phyloP scores from a whole-genome alignment of 37 sponge, comb jelly and placozoan species.

The Ephydatia muelleri region DNA sequence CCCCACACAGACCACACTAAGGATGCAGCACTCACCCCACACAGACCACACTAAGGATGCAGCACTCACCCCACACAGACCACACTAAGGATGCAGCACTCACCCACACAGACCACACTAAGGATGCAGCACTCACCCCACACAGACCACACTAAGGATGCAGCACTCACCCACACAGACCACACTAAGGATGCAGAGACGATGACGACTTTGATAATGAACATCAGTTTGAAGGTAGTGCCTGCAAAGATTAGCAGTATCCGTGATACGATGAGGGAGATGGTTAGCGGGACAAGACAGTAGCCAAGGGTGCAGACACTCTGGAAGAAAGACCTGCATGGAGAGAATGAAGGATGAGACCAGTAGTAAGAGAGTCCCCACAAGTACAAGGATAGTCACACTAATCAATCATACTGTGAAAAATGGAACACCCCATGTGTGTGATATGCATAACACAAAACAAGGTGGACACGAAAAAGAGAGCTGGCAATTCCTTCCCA shows the following conservation, averaged over 20 bases:
- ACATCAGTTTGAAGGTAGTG: not conserved
- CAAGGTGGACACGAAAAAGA: too few relatives aligned
- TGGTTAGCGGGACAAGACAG: slow-evolving; percentile 82
- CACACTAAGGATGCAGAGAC: slow-evolving; percentile 44
- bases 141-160: too few relatives aligned
- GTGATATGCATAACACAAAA: too few relatives aligned
- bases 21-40: too few relatives aligned
- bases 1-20: too few relatives aligned
- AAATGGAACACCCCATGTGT: too few relatives aligned
- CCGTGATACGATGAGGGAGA: slow-evolving; percentile 58
- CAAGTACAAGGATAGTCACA: not conserved
- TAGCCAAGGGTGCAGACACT: slow-evolving; percentile 92
- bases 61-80: too few relatives aligned
- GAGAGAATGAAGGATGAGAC: not conserved
- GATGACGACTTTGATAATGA: slow-evolving; percentile 18
- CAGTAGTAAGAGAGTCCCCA: not conserved
- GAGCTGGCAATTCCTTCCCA: too few relatives aligned
- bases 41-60: too few relatives aligned
- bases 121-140: too few relatives aligned
- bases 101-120: too few relatives aligned
- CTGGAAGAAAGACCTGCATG: slow-evolving; percentile 92
- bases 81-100: too few relatives aligned
- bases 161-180: slow-evolving; percentile 75
- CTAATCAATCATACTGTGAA: not conserved
- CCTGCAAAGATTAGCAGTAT: slow-evolving; percentile 27